phyloP scores from a whole-genome alignment of 2,888 invertebrate species.

The Scaptomyza caliginosa region DNA sequence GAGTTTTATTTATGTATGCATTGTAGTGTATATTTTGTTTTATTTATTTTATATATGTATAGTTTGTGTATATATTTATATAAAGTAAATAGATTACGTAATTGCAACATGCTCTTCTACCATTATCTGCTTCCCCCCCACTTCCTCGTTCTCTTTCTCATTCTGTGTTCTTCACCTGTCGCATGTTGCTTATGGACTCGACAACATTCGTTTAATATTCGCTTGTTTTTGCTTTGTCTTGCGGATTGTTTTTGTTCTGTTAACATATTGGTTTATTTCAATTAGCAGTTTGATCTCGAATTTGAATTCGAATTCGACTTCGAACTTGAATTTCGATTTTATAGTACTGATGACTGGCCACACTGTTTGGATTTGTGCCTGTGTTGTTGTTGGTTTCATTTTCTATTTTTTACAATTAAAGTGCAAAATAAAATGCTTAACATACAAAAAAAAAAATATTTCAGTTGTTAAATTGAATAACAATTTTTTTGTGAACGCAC shows the following conservation, averaged over 20 bases:
- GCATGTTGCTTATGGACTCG: constrained; percentile 33
- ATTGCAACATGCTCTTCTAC: constrained; percentile 68
- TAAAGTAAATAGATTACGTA: constrained; percentile 80
- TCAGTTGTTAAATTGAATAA: constrained; percentile 57
- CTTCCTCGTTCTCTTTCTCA: neutral
- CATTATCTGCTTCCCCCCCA: neutral
- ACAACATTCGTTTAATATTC: constrained; percentile 6
- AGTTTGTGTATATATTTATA: constrained; percentile 64
- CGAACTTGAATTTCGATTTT: constrained; percentile 7
- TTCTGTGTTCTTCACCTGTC: constrained; percentile 1
- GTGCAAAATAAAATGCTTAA: constrained; percentile 22
- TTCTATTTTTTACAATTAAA: constrained; percentile 60
- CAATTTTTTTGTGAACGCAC: constrained; percentile 61
- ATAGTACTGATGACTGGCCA: constrained; percentile 26
- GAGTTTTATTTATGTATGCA: constrained; percentile 42
- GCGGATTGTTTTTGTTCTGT: constrained; percentile 31
- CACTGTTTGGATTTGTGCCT: constrained; percentile 14
- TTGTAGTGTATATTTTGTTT: constrained; percentile 35
- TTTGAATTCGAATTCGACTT: neutral
- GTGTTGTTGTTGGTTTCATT: neutral
- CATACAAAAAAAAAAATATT: constrained; percentile 21
- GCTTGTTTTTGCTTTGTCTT: neutral
- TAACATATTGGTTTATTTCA: constrained; percentile 23
- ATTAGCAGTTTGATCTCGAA: constrained; percentile 16
- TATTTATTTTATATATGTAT: constrained; percentile 55